phyloP scores from a whole-genome alignment of 1,140 invertebrate species.

The Aphelinus atriplicis region DNA sequence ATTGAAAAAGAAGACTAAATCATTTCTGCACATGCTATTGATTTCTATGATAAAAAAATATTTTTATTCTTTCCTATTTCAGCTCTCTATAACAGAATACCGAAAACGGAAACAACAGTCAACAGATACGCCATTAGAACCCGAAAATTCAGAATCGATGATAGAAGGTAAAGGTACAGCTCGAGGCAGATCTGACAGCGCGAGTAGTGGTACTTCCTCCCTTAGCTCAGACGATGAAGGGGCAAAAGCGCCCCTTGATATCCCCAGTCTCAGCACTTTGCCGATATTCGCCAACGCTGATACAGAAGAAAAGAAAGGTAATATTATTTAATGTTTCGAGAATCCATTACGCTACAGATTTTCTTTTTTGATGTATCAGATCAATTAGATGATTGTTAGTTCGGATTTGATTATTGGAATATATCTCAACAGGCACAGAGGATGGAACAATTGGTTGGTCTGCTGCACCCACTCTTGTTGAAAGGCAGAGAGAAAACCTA shows the following conservation, averaged over 20 bases:
- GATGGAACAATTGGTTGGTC: slow-evolving; percentile 63
- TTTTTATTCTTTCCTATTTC: slow-evolving; percentile 44
- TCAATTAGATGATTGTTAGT: too few relatives aligned
- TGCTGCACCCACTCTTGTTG: slow-evolving; percentile 76
- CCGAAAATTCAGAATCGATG: slow-evolving; percentile 56
- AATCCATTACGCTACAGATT: too few relatives aligned
- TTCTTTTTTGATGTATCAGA: too few relatives aligned
- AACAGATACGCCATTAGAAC: slow-evolving; percentile 56
- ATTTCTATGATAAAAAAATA: not conserved
- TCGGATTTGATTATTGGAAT: not conserved
- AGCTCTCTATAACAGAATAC: slow-evolving; percentile 80
- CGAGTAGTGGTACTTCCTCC: slow-evolving; percentile 67
- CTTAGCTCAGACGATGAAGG: slow-evolving; percentile 67
- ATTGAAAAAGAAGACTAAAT: too few relatives aligned
- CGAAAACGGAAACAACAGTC: slow-evolving; percentile 72
- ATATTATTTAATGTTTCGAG: slow-evolving; percentile 20
- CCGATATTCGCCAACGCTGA: slow-evolving; percentile 58
- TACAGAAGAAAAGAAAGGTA: slow-evolving; percentile 63
- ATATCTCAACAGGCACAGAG: slow-evolving; percentile 50
- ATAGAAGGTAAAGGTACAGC: slow-evolving; percentile 55
- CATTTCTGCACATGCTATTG: too few relatives aligned
- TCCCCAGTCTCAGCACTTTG: slow-evolving; percentile 56
- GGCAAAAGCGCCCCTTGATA: slow-evolving; percentile 51
- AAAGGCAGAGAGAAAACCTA: slow-evolving; percentile 79
- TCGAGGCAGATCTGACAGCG: slow-evolving; percentile 64